phyloP scores from a whole-genome alignment of 2,888 invertebrate genomes.

The Chrysotoxum bicinctum region DNA sequence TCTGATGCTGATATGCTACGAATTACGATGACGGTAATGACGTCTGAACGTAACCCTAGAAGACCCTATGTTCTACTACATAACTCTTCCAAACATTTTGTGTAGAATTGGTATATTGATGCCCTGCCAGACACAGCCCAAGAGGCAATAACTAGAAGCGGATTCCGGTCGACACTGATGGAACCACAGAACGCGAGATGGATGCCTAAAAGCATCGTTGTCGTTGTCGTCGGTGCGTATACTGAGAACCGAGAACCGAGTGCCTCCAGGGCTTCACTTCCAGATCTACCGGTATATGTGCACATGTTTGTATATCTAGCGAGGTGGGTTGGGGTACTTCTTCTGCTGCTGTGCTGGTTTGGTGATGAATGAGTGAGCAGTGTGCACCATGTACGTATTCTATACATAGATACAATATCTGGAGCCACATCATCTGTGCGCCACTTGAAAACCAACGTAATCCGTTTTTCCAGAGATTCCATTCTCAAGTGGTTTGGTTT shows the following conservation, averaged over 20 bases:
- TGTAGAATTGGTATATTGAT: slow-evolving; percentile 48
- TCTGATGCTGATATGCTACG: slow-evolving; percentile 19
- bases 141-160: slow-evolving; percentile 14
- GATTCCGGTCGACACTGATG: slow-evolving; percentile 58
- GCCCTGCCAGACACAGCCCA: slow-evolving; percentile 44
- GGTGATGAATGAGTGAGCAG: slow-evolving; percentile 58
- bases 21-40: slow-evolving; percentile 50
- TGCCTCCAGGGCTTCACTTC: slow-evolving; percentile 32
- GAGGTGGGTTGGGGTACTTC: background rate
- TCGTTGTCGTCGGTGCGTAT: slow-evolving; percentile 35
- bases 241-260: slow-evolving; percentile 4
- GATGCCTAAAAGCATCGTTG: slow-evolving; percentile 39
- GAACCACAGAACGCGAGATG: slow-evolving; percentile 54
- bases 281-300: too few species aligned
- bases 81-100: slow-evolving; percentile 2
- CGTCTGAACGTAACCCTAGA: slow-evolving; percentile 53
- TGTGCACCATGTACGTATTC: background rate
- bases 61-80: slow-evolving; percentile 5
- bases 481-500: slow-evolving; percentile 57
- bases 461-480: slow-evolving; percentile 65
- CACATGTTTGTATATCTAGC: slow-evolving; percentile 10
- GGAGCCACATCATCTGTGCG: slow-evolving; percentile 43
- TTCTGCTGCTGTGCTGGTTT: slow-evolving; percentile 19
- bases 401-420: slow-evolving; percentile 11
- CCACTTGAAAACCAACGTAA: slow-evolving; percentile 65